Evolutionary conservation across 30 jellyfish, hydroid and myxozoan genomes (phyloP).

Genomic region (Aurelia aurita complex sp. Pacific): DNA sequence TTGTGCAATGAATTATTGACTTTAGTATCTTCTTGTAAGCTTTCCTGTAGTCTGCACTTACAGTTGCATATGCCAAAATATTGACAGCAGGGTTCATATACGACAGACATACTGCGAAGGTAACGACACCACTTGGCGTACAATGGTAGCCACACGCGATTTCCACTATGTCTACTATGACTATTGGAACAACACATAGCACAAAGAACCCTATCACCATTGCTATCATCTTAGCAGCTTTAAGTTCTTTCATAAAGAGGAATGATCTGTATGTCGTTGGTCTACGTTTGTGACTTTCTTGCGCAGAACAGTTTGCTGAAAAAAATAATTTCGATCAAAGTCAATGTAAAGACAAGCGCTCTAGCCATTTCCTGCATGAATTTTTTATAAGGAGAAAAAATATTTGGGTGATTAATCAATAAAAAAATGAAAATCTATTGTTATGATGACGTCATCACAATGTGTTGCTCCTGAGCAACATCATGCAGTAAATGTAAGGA

Average conservation of each 20-base stretch:
- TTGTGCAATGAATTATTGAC: slow-evolving; percentile 25
- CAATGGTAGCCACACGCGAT: slow-evolving; percentile 62
- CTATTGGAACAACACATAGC: slow-evolving; percentile 61
- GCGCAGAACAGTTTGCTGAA: background rate
- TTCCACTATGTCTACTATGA: slow-evolving; percentile 63
- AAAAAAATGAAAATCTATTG: too few relatives aligned
- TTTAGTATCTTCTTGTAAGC: slow-evolving; percentile 45
- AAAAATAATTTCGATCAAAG: background rate
- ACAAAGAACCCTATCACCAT: slow-evolving; percentile 65
- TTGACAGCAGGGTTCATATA: slow-evolving; percentile 71
- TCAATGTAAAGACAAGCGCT: background rate
- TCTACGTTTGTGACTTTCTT: background rate
- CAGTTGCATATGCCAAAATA: slow-evolving; percentile 63
- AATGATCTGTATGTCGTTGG: slow-evolving; percentile 46
- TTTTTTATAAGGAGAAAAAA: too few relatives aligned
- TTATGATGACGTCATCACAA: too few relatives aligned
- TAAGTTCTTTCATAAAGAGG: slow-evolving; percentile 48
- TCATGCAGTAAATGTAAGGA: too few relatives aligned
- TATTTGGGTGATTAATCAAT: too few relatives aligned
- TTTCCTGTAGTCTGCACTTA: slow-evolving; percentile 61
- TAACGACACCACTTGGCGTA: slow-evolving; percentile 45
- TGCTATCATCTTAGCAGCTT: slow-evolving; percentile 77
- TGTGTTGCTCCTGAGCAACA: too few relatives aligned
- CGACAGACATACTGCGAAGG: slow-evolving; percentile 54
- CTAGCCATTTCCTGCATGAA: too few relatives aligned